phyloP scores from a whole-genome alignment of 2,888 invertebrate genomes.

The Bembecia ichneumoniformis region DNA sequence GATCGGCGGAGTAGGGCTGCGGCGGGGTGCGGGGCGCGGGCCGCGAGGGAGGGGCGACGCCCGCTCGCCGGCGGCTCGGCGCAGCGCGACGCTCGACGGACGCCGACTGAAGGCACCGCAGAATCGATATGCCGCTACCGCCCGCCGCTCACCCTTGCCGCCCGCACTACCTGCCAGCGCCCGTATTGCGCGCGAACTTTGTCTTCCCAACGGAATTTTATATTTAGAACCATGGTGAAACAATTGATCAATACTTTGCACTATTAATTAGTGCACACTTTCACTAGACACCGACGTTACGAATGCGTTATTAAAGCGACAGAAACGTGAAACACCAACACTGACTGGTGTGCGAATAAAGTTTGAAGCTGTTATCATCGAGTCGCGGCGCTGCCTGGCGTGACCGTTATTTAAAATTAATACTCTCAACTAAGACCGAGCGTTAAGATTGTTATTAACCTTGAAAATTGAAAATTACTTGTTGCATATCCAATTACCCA shows the following conservation, averaged over 20 bases:
- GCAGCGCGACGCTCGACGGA: slow-evolving; percentile 70
- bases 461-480: neutral
- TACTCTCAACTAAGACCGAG: neutral
- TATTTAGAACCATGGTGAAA: slow-evolving; percentile 70
- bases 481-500: neutral
- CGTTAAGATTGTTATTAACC: neutral
- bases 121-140: slow-evolving; percentile 65
- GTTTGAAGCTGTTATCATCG: neutral
- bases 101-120: slow-evolving; percentile 67
- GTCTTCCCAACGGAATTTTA: slow-evolving; percentile 70
- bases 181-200: slow-evolving; percentile 69
- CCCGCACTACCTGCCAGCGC: slow-evolving; percentile 50
- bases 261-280: slow-evolving; percentile 62
- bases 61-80: slow-evolving; percentile 64
- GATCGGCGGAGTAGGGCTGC: slow-evolving; percentile 10
- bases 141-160: slow-evolving; percentile 41
- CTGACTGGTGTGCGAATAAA: too few relatives aligned
- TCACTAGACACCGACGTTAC: slow-evolving; percentile 24
- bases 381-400: neutral
- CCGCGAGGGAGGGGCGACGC: slow-evolving; percentile 46
- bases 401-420: neutral
- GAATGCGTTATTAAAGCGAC: too few relatives aligned
- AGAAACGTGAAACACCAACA: too few relatives aligned
- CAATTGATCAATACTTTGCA: slow-evolving; percentile 71
- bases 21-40: slow-evolving; percentile 19